Evolutionary conservation across 2,113 vertebrate species (phyloP).

Genomic region (Leucoraja erinaceus): DNA sequence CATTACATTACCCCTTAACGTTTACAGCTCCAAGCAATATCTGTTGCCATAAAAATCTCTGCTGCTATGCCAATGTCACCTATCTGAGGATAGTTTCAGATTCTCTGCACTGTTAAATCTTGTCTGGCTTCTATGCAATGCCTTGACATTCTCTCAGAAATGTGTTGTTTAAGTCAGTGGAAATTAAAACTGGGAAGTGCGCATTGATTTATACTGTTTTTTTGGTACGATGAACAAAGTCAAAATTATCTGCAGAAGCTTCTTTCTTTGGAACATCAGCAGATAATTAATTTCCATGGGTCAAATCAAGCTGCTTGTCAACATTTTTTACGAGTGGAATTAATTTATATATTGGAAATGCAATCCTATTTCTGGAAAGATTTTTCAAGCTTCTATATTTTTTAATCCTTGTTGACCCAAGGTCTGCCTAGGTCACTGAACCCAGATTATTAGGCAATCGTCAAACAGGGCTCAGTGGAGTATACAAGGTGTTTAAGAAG

Average conservation of each 20-base stretch:
- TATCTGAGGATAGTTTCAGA: not conserved
- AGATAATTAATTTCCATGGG: not conserved
- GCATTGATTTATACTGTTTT: not conserved
- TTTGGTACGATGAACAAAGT: not conserved
- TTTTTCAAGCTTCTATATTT: not conserved
- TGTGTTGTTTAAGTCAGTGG: not conserved
- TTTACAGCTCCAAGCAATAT: too few species aligned
- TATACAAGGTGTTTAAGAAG: too few species aligned
- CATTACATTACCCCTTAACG: too few species aligned
- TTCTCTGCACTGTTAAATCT: not conserved
- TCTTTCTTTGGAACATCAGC: not conserved
- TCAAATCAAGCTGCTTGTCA: too few species aligned
- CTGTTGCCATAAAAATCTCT: too few species aligned
- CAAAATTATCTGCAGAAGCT: not conserved
- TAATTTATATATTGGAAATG: not conserved
- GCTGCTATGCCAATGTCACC: too few species aligned
- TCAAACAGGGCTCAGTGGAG: not conserved
- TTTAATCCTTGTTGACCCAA: not conserved
- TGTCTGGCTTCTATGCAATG: not conserved
- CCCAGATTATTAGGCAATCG: conserved; percentile 3
- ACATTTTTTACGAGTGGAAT: not conserved
- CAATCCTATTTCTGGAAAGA: not conserved
- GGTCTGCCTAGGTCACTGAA: not conserved
- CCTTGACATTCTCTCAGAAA: not conserved
- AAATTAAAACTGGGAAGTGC: not conserved